phyloP scores from a whole-genome alignment of 2,888 invertebrate genomes.

The Biston betularia region DNA sequence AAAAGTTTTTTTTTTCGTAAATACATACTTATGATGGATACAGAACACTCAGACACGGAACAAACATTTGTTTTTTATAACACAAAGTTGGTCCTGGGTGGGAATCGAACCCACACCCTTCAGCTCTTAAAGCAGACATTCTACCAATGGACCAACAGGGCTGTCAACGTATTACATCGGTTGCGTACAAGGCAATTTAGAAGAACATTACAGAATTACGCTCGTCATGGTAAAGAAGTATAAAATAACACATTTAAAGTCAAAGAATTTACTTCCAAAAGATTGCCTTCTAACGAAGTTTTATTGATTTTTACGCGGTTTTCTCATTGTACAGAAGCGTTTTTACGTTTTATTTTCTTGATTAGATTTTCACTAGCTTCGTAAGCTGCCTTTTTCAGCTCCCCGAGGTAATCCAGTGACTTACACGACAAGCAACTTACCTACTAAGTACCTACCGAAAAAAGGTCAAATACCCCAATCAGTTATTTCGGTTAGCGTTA shows the following conservation, averaged over 20 bases:
- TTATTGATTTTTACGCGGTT: neutral
- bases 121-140: too few species aligned
- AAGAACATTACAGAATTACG: neutral
- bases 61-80: too few species aligned
- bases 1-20: too few species aligned
- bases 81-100: too few species aligned
- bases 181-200: neutral
- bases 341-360: slow-evolving; percentile 46
- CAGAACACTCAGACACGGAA: too few species aligned
- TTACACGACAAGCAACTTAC: slow-evolving; percentile 50
- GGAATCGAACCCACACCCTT: too few species aligned
- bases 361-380: slow-evolving; percentile 44
- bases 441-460: slow-evolving; percentile 32
- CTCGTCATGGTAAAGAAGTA: too few species aligned
- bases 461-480: slow-evolving; percentile 52
- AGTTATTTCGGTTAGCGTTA: slow-evolving; percentile 47
- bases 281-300: neutral
- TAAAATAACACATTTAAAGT: too few species aligned
- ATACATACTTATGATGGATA: too few species aligned
- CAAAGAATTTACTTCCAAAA: neutral
- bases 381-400: slow-evolving; percentile 40
- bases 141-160: too few species aligned
- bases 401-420: slow-evolving; percentile 48
- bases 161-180: slow-evolving; percentile 10
- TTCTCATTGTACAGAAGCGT: slow-evolving; percentile 8